Evolutionary conservation across 92 coral and sea anemone genomes (phyloP), one percentile per base, ranked within the genome.

Genomic region (Epizoanthus fatuus): DNA sequence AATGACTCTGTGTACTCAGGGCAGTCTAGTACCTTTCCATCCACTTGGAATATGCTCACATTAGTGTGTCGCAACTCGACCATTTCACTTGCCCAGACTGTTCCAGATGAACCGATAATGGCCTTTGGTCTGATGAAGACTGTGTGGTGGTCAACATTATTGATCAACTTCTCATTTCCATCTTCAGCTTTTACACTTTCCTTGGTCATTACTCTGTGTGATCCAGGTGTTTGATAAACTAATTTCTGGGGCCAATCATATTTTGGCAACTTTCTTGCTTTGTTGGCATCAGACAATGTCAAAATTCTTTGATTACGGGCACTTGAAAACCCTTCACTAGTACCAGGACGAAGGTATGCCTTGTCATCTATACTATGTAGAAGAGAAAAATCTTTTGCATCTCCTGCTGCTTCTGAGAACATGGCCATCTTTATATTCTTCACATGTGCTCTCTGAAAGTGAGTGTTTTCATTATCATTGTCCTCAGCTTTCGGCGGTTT

Each of bases 81-180:
- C 87, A 83, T 84, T 49, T 84, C 81, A 58, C 81, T 84, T 1
- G 81, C 78, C 87, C 87, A 84, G 3, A 73, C 81, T 72, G 81
- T 72, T 58, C 87, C 87, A 16, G 81, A 52, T 59, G 87, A 84
- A 10, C 73, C 62, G 16, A 72, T 19, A 13, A 72, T 6, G 2
- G 62, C 69, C 59, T 72, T 84, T 3, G 81, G 87, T 45, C 87
- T 1, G 1, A 58, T 53, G 22, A 84, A 84, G 8, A 84, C 87
- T 9, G 57, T n/a, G 22, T 84, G 87, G 5, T 71, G 19, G 38
- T 71, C 87, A 1, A 45, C 32, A 17, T 63, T 49, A 54, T 39
- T 81, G 8, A 81, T 81, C 2, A 68, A 45, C 11, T 53, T 81
- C 13, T 69, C 86, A 53, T 2, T 52, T 2, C 79, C 79, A 69